phyloP scores from a whole-genome alignment of 2,888 invertebrate species.

The Gisinianus flammeolus region DNA sequence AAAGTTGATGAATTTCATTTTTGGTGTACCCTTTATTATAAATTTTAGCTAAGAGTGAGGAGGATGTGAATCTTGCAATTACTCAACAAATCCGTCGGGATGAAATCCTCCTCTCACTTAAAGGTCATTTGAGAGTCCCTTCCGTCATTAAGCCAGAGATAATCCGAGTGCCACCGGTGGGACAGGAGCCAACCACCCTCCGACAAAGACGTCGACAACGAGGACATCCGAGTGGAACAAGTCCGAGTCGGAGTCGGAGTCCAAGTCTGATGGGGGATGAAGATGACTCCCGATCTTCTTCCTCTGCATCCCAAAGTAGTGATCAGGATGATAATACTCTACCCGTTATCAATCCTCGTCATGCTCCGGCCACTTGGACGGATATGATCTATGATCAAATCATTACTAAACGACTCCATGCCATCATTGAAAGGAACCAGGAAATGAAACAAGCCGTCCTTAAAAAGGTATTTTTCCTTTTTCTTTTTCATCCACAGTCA shows the following conservation, averaged over 20 bases:
- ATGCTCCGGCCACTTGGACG: constrained; percentile 44
- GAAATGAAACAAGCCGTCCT: constrained; percentile 43
- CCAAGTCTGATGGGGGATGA: background rate
- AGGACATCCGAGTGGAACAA: background rate
- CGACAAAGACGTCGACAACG: background rate
- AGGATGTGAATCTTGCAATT: constrained; percentile 17
- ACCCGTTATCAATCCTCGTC: constrained; percentile 31
- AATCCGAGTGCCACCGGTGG: background rate
- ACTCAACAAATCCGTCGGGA: constrained; percentile 31
- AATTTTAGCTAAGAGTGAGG: constrained; percentile 7
- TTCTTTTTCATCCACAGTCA: too few species aligned
- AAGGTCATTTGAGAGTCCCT: constrained; percentile 38
- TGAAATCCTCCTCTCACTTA: constrained; percentile 38
- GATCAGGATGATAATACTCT: constrained; percentile 11
- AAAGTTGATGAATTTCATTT: background rate
- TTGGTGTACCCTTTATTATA: background rate
- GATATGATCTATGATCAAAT: constrained; percentile 54
- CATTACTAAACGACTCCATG: constrained; percentile 41
- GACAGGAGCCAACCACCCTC: background rate
- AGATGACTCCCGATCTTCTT: background rate
- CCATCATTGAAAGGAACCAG: constrained; percentile 50
- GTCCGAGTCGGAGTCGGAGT: background rate
- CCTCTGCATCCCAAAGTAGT: background rate
- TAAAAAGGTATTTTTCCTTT: constrained; percentile 44
- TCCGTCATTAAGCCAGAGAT: background rate